Conservation (phyloP, 2,888 invertebrate genomes). For the Agriopis aurantiaria region DNA sequence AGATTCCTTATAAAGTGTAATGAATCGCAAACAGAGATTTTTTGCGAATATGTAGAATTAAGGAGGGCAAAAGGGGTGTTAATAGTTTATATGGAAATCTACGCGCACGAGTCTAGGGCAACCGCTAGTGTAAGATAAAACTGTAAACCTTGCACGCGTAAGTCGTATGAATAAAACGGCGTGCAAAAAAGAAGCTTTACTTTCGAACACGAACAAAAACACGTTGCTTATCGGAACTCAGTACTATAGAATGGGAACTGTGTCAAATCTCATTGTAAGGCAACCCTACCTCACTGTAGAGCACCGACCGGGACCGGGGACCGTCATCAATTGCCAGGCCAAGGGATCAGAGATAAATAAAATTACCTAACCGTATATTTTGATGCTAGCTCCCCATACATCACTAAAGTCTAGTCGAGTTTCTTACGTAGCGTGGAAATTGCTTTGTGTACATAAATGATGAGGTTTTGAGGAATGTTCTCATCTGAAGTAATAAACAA, state of each 20-base stretch:
- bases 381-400: conserved; percentile 52
- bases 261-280: conserved; percentile 19
- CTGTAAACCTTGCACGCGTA: no score
- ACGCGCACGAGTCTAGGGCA: no score
- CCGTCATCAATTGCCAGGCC: conserved; percentile 65
- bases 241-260: conserved; percentile 8
- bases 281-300: conserved; percentile 23
- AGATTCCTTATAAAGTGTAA: no score
- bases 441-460: conserved; percentile 46
- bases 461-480: conserved; percentile 37
- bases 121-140: no score
- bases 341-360: conserved; percentile 60
- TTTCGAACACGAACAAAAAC: conserved; percentile 10
- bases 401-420: conserved; percentile 47
- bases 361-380: conserved; percentile 59
- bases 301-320: conserved; percentile 49
- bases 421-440: conserved; percentile 48
- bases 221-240: conserved; percentile 16
- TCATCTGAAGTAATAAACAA: conserved; percentile 33
- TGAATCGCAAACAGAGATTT: no score
- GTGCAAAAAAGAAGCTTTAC: not conserved
- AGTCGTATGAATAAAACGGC: conserved; percentile 17
- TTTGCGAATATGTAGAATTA: no score
- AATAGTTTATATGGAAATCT: no score
- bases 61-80: no score